Evolutionary conservation across 2,888 invertebrate species (phyloP).

Genomic region (Pycnomerus fuliginosus): DNA sequence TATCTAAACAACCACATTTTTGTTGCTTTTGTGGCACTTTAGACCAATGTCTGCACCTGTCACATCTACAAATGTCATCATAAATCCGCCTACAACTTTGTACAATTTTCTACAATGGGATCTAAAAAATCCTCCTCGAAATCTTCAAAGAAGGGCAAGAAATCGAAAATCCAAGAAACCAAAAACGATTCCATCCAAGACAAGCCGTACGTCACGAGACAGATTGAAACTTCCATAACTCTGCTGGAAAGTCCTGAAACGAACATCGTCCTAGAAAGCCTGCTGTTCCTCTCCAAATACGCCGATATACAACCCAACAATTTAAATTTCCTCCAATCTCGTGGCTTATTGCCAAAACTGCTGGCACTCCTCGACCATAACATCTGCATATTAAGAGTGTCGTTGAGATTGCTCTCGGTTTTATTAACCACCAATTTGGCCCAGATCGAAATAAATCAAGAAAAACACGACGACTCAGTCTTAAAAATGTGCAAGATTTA

Average conservation of each 20-base stretch:
- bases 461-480: conserved; percentile 35
- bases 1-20: too few relatives aligned
- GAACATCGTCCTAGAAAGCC: conserved; percentile 38
- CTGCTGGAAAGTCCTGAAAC: conserved; percentile 39
- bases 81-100: too few relatives aligned
- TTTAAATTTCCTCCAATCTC: conserved; percentile 32
- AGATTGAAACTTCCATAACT: conserved; percentile 42
- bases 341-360: conserved; percentile 36
- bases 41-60: too few relatives aligned
- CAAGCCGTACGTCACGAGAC: conserved; percentile 36
- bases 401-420: conserved; percentile 35
- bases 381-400: conserved; percentile 37
- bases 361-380: conserved; percentile 34
- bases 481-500: conserved; percentile 36
- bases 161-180: conserved; percentile 4
- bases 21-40: too few relatives aligned
- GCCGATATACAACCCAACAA: conserved; percentile 38
- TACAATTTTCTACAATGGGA: too few relatives aligned
- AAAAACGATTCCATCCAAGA: conserved; percentile 34
- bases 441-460: conserved; percentile 38
- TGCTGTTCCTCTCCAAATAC: conserved; percentile 42
- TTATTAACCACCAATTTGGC: conserved; percentile 33
- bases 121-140: too few relatives aligned
- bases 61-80: too few relatives aligned
- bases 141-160: too few relatives aligned